Percentiles rank a stretch among this genome's conserved stretches.
Conservation (phyloP, 1,140 invertebrate genomes). For the Myzus persicae region DNA sequence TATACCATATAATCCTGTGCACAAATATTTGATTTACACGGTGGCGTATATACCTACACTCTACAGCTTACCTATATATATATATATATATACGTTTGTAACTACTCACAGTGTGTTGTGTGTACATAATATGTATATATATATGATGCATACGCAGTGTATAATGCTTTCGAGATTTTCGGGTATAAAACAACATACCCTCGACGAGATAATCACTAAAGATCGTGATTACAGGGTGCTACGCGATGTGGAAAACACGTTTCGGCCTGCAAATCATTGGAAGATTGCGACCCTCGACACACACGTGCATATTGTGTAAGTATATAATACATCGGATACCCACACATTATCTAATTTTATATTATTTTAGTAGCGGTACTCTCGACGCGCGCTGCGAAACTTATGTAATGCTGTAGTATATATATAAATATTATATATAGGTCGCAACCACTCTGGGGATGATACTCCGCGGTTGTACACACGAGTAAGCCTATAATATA, state of each 20-base stretch:
- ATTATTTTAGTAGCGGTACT: background rate
- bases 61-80: background rate
- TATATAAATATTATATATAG: too few species aligned
- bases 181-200: background rate
- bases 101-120: background rate
- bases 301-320: background rate
- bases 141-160: background rate
- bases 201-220: conserved; percentile 11
- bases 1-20: conserved; percentile 8
- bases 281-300: background rate
- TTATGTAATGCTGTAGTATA: too few species aligned
- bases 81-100: background rate
- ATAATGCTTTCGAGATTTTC: background rate
- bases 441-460: background rate
- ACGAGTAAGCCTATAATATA: background rate
- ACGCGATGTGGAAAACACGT: background rate
- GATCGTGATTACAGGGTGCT: conserved; percentile 29
- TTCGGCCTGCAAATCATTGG: background rate
- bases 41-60: background rate
- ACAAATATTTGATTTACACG: conserved; percentile 43
- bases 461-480: background rate
- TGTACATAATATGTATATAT: background rate
- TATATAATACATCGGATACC: background rate
- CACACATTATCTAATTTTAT: too few species aligned
- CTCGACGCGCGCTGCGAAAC: background rate